Conservation (phyloP, 2,113 vertebrate species). For the Nibea coibor region DNA sequence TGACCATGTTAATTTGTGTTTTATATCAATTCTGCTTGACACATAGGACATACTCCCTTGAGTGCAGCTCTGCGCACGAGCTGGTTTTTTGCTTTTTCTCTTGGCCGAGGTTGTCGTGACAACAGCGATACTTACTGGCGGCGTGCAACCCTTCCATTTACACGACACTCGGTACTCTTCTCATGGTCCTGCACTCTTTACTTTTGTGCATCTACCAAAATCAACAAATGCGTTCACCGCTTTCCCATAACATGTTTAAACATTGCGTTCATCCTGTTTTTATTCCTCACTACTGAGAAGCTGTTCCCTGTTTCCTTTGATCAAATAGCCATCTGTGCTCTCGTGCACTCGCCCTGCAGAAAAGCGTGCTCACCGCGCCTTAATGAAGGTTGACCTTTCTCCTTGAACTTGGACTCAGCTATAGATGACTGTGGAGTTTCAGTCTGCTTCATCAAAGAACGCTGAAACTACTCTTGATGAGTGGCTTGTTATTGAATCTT, state of each 20-base stretch:
- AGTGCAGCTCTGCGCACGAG: neutral
- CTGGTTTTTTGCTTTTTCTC: neutral
- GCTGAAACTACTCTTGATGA: neutral
- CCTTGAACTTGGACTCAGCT: slow-evolving; percentile 52
- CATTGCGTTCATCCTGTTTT: slow-evolving; percentile 61
- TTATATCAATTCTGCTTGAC: neutral
- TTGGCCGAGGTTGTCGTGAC: neutral
- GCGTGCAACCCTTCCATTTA: slow-evolving; percentile 38
- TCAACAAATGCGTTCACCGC: slow-evolving; percentile 59
- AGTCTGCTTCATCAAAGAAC: slow-evolving; percentile 35
- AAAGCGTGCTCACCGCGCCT: slow-evolving; percentile 17
- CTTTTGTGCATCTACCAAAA: neutral
- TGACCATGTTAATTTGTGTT: neutral
- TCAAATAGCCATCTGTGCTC: slow-evolving; percentile 41
- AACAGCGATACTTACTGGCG: neutral
- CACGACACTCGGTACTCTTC: slow-evolving; percentile 9
- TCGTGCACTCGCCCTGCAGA: slow-evolving; percentile 16
- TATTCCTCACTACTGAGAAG: slow-evolving; percentile 46
- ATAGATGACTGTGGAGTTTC: slow-evolving; percentile 30
- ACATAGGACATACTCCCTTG: neutral
- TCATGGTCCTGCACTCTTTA: neutral
- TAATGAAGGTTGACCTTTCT: slow-evolving; percentile 65
- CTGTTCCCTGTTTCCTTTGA: slow-evolving; percentile 54
- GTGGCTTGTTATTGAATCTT: slow-evolving; percentile 1
- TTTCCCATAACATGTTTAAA: slow-evolving; percentile 54